Conservation (phyloP, 2,113 vertebrate species). For the Chaetorhynchus papuensis region DNA sequence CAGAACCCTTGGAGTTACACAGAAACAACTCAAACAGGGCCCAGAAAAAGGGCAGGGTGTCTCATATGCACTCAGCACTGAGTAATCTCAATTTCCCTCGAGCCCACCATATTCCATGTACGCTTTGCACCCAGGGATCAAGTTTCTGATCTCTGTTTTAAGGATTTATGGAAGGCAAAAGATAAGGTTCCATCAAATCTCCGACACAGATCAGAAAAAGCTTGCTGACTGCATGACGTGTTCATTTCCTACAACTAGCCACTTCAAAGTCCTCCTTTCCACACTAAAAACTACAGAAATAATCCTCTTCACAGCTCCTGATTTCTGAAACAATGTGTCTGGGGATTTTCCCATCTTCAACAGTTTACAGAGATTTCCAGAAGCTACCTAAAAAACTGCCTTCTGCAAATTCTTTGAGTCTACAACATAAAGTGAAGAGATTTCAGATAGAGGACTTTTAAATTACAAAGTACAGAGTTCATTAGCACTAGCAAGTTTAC, state of each 20-base stretch:
- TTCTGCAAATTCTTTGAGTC: neutral
- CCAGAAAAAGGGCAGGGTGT: neutral
- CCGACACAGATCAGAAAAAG: neutral
- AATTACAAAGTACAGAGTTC: neutral
- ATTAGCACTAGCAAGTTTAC: neutral
- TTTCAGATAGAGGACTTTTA: neutral
- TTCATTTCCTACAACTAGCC: neutral
- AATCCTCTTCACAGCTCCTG: neutral
- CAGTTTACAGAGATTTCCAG: neutral
- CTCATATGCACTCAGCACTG: neutral
- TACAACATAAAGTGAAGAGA: neutral
- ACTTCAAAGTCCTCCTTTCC: neutral
- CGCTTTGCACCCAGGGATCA: neutral
- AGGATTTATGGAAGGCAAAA: neutral
- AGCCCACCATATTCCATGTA: neutral
- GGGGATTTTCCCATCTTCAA: neutral
- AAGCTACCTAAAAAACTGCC: neutral
- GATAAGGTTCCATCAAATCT: neutral
- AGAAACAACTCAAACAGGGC: neutral
- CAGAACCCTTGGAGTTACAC: neutral
- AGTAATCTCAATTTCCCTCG: neutral
- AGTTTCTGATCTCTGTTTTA: neutral
- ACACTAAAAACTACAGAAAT: neutral
- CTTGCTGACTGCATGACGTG: neutral
- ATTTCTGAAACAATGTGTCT: neutral